Evolutionary conservation across 2,797 vertebrate genomes (phyloP).

Genomic region (Notolabrus celidotus): DNA sequence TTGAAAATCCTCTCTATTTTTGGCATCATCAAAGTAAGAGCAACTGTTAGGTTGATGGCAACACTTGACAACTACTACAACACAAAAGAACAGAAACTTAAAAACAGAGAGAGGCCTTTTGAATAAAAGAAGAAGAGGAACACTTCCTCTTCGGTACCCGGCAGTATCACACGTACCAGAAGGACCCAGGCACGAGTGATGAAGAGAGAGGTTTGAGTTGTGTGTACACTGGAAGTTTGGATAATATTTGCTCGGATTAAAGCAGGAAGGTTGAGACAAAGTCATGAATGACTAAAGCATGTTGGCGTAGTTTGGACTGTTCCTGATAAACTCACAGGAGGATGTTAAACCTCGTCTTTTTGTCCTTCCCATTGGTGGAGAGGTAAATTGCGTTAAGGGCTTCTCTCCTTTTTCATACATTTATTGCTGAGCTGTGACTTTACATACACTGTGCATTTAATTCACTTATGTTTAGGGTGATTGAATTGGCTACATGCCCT

Average conservation of each 20-base stretch:
- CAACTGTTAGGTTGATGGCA: too few species aligned
- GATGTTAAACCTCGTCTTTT: too few species aligned
- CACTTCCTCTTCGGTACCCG: not conserved
- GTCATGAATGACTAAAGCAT: not conserved
- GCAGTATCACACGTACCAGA: slow-evolving; percentile 29
- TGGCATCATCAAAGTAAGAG: too few species aligned
- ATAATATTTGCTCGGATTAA: slow-evolving; percentile 8
- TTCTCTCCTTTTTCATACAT: not conserved
- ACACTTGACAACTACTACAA: too few species aligned
- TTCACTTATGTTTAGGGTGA: not conserved
- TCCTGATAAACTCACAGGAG: not conserved
- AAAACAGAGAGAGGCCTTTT: too few species aligned
- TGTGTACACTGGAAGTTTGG: not conserved
- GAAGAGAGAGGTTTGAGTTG: not conserved
- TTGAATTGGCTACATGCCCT: not conserved
- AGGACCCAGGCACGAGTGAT: not conserved
- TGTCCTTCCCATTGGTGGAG: not conserved
- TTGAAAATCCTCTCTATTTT: too few species aligned
- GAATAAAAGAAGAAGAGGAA: not conserved
- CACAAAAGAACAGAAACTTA: too few species aligned
- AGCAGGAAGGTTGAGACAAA: not conserved
- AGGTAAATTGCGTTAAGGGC: not conserved
- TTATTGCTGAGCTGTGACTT: slow-evolving; percentile 22
- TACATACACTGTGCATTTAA: slow-evolving; percentile 8
- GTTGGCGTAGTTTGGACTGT: not conserved